Percentiles rank a stretch among this genome's conserved stretches.
Evolutionary conservation across 1,140 invertebrate species (phyloP).

Genomic region (Pogonus chalceus): DNA sequence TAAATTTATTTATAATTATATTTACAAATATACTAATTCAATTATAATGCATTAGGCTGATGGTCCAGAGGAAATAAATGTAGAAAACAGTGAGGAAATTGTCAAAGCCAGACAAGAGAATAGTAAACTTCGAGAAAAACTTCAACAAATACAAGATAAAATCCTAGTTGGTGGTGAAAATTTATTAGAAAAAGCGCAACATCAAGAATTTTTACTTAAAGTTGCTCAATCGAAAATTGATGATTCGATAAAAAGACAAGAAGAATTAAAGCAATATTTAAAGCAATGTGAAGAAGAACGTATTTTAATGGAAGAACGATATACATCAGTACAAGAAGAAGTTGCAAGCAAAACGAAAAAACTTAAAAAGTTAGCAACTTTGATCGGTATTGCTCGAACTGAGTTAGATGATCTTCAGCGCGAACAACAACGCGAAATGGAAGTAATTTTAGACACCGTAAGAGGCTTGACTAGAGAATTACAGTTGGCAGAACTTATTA

Average conservation of each 20-base stretch:
- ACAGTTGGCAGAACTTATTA: conserved; percentile 77
- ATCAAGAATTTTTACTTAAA: conserved; percentile 76
- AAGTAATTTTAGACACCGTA: conserved; percentile 87
- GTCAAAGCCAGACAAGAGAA: conserved; percentile 42
- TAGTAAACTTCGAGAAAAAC: conserved; percentile 92
- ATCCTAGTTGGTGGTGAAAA: conserved; percentile 98
- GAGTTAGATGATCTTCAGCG: conserved; percentile 82
- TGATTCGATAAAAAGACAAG: conserved; percentile 69
- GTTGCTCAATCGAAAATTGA: conserved; percentile 87
- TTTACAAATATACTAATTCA: not conserved
- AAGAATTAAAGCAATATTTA: conserved; percentile 67
- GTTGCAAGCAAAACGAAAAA: conserved; percentile 86
- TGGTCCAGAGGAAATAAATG: conserved; percentile 57
- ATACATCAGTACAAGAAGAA: conserved; percentile 89
- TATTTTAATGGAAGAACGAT: conserved; percentile 93
- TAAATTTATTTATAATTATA: conserved; percentile 6
- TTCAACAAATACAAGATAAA: conserved; percentile 88
- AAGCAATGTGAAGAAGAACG: conserved; percentile 65
- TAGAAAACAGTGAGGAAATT: conserved; percentile 76
- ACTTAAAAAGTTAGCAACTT: conserved; percentile 75
- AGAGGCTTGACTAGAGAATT: conserved; percentile 80
- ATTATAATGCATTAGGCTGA: not conserved
- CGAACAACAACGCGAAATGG: conserved; percentile 94
- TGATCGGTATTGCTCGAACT: conserved; percentile 71
- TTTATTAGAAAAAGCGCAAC: conserved; percentile 94